Evolutionary conservation across 2,113 vertebrate species (phyloP).

Genomic region (Pampusana beccarii): DNA sequence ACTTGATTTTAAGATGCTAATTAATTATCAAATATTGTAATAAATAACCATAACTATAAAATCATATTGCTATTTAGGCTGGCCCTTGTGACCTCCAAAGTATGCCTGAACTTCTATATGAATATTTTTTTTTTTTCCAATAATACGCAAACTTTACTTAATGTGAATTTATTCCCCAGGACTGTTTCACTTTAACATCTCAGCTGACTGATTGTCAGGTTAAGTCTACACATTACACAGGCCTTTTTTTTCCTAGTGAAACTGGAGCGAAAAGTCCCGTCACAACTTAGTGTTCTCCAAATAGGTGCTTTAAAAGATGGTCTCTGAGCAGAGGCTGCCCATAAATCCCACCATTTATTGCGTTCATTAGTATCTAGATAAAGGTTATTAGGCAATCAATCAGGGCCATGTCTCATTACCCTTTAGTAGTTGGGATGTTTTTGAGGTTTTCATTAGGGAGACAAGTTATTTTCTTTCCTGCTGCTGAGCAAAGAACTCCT

Average conservation of each 20-base stretch:
- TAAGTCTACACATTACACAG: not conserved
- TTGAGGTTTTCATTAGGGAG: conserved; percentile 20
- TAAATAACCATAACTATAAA: not conserved
- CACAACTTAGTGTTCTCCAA: not conserved
- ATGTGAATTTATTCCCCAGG: not conserved
- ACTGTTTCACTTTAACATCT: not conserved
- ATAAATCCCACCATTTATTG: conserved; percentile 55
- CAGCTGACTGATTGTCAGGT: conserved; percentile 25
- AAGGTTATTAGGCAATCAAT: conserved; percentile 62
- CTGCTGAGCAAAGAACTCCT: conserved; percentile 47
- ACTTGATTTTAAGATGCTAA: not conserved
- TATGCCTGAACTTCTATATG: not conserved
- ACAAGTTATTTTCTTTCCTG: conserved; percentile 42
- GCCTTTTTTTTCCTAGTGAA: not conserved
- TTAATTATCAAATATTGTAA: not conserved
- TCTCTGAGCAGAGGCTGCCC: not conserved
- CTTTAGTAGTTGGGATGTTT: conserved; percentile 53
- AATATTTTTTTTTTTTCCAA: not conserved
- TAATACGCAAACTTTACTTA: conserved; percentile 10
- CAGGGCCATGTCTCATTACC: conserved; percentile 47
- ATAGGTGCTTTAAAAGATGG: conserved; percentile 21
- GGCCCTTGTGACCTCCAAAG: not conserved
- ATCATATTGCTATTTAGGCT: not conserved
- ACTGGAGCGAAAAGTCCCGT: not conserved
- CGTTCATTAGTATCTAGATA: conserved; percentile 51